Evolutionary conservation across 2,113 vertebrate species (phyloP).

Genomic region (Ascaphus truei): DNA sequence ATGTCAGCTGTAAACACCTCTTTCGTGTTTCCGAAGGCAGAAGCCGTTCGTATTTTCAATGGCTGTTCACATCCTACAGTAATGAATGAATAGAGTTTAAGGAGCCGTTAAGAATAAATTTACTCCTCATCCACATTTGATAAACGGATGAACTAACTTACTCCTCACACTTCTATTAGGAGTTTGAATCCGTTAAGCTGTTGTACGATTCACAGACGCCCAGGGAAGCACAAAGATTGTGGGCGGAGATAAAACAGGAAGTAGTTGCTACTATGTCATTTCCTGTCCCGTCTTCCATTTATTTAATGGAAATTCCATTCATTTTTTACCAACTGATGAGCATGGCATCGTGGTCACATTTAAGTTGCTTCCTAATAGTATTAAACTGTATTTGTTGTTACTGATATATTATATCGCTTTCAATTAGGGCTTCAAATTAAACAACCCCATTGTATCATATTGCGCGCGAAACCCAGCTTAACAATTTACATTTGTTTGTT

Average conservation of each 20-base stretch:
- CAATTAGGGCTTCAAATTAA: not conserved
- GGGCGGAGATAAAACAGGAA: conserved; percentile 31
- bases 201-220: not conserved
- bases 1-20: conserved; percentile 23
- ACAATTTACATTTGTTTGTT: conserved; percentile 30
- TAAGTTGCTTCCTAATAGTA: not conserved
- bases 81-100: conserved; percentile 25
- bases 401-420: not conserved
- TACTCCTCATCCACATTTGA: conserved; percentile 33
- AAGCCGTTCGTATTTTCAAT: conserved; percentile 7
- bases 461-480: conserved; percentile 19
- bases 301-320: not conserved
- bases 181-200: conserved; percentile 4
- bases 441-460: conserved; percentile 7
- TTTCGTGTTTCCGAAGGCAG: not conserved
- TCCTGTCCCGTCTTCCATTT: not conserved
- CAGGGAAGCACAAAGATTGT: not conserved
- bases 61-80: conserved; percentile 1
- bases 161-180: conserved; percentile 27
- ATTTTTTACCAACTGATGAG: not conserved
- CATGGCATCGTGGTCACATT: not conserved
- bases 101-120: conserved; percentile 36
- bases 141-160: conserved; percentile 28
- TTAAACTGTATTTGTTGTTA: not conserved
- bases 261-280: conserved; percentile 8